phyloP scores from a whole-genome alignment of 2,113 vertebrate genomes.

The Epinephelus fuscoguttatus region DNA sequence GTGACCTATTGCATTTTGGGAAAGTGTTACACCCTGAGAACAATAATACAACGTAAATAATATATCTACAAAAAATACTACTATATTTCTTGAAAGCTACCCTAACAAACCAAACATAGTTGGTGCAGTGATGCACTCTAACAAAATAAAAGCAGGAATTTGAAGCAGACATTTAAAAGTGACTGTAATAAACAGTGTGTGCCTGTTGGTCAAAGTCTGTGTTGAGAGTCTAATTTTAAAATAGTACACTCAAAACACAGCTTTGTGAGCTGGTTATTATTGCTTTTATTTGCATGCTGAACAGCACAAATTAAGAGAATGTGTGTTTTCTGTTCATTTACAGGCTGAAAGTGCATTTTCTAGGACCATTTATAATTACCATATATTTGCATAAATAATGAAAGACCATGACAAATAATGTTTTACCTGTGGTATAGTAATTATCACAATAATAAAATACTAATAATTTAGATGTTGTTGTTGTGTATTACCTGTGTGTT shows the following conservation, averaged over 20 bases:
- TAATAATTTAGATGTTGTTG: background rate
- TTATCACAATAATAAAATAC: background rate
- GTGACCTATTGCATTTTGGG: no score
- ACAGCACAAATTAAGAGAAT: background rate
- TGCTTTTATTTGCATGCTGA: background rate
- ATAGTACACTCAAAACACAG: constrained; percentile 1
- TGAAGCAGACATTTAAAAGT: background rate
- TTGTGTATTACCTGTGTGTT: background rate
- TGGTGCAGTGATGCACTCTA: background rate
- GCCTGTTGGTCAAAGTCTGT: background rate
- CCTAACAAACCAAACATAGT: background rate
- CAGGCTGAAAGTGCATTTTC: background rate
- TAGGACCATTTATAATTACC: background rate
- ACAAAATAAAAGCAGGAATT: background rate
- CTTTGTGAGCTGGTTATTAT: constrained; percentile 3
- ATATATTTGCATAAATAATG: background rate
- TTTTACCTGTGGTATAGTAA: background rate
- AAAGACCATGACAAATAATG: background rate
- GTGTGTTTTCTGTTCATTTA: background rate
- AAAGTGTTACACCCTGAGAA: no score
- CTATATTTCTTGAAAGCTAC: background rate
- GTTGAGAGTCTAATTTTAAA: background rate
- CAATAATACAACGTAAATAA: no score
- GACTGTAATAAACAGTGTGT: background rate
- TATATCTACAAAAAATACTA: background rate